These are phyloP conservation scores for Danionella dracula DNA, from an alignment of 2,797 vertebrate species.

Conservation along the genomic window DNA sequence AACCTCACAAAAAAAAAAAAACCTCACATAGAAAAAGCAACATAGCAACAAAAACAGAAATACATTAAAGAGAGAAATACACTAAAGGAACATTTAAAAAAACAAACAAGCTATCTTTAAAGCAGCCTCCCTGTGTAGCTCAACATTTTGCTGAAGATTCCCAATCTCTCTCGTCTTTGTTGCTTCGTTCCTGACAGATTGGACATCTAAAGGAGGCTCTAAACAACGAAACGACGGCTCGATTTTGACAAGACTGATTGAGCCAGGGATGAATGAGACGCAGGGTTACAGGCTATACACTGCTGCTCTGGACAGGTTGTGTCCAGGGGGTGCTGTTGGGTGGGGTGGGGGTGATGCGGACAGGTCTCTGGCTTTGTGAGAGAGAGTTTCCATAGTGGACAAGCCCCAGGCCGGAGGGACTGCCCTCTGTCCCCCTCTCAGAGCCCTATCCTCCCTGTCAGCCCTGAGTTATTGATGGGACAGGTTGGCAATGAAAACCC, in stretches of 20 bases:
- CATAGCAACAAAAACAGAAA: too few species aligned
- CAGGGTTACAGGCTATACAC: conserved; percentile 7
- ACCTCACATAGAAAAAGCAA: too few species aligned
- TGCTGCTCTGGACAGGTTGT: conserved; percentile 41
- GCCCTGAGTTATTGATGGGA: conserved; percentile 63
- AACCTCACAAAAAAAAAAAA: too few species aligned
- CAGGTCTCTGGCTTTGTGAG: conserved; percentile 52
- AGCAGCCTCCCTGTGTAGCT: background rate
- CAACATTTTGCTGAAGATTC: background rate
- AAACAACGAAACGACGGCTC: conserved; percentile 21
- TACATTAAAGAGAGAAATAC: too few species aligned
- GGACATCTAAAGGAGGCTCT: conserved; percentile 8
- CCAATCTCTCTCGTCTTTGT: background rate
- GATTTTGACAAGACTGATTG: conserved; percentile 33
- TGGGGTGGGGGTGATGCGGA: conserved; percentile 51
- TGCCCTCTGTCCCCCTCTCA: conserved; percentile 58
- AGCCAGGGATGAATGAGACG: conserved; percentile 22
- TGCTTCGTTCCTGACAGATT: conserved; percentile 16
- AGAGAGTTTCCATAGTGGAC: conserved; percentile 44
- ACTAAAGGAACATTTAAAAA: too few species aligned
- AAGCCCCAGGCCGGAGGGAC: conserved; percentile 56
- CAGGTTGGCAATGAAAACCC: conserved; percentile 50
- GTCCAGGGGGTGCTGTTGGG: conserved; percentile 51
- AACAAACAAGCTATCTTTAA: background rate
- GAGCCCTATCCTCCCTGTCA: conserved; percentile 59